Evolutionary conservation across 1,140 invertebrate genomes (phyloP), one percentile per base, ranked within the genome.

Genomic region (Euwallacea similis): DNA sequence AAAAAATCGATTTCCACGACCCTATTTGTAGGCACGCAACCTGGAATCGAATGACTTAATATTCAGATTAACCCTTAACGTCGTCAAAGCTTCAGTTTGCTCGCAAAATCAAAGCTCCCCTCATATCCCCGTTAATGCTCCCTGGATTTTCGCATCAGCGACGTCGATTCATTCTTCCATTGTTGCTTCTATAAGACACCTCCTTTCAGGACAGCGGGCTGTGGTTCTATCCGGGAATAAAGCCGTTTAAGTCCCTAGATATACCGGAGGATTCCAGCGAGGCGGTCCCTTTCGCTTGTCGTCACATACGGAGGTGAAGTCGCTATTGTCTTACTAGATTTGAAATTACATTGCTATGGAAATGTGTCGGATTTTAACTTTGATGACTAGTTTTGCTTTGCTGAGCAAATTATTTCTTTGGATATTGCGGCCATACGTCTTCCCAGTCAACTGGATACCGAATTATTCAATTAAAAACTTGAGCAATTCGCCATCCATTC

Each of bases 101-200:
- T 8, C 46, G 13, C n/a, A 66, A 66, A 66, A 66, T 66, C 64
- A 66, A 66, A 58, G 53, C 53, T n/a, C 56, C 64, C 42, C 61
- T 33, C 43, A 63, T 63, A 67, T 58, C 53, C 42, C 59, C 47
- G 42, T 43, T 62, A 69, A 69, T 62, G 43, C 69, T 42, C 11
- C 42, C 50, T 8, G 21, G 69, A 70, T 70, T 70, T 70, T 70
- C 69, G 54, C 69, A 62, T 64, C 61, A 70, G 50, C 44, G 53
- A 11, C 53, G 16, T 62, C 56, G 53, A 42, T 62, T 55, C 55
- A 58, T 70, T 58, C 50, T 64, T 58, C 69, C 69, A 70, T 70
- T 70, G 61, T 70, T 70, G 69, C 61, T 64, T 63, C 62, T 41
- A 58, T 65, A 70, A 70, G 69, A 65, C 61, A 64, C 69, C 69